phyloP scores from a whole-genome alignment of 1,140 invertebrate genomes.

The Holcopasites calliopsidis region DNA sequence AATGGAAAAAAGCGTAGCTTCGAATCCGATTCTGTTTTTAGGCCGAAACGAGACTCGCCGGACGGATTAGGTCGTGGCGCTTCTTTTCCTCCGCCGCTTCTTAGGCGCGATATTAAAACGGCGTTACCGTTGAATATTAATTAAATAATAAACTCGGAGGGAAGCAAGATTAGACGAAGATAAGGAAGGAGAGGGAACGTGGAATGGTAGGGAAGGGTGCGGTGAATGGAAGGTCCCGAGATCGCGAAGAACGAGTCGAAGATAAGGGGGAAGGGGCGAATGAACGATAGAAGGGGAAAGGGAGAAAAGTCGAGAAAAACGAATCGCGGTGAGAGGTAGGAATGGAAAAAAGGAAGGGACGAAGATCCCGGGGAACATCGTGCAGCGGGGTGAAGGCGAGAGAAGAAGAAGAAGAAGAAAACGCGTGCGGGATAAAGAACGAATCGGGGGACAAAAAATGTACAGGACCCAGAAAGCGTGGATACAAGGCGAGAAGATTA shows the following conservation, averaged over 20 bases:
- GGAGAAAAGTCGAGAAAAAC: not conserved
- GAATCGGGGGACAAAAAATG: slow-evolving; percentile 9
- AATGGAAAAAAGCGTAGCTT: not conserved
- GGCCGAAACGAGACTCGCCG: no score
- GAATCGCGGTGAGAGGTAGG: not conserved
- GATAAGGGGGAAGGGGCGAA: not conserved
- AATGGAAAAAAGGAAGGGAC: not conserved
- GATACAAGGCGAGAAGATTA: slow-evolving; percentile 19
- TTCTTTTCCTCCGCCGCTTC: no score
- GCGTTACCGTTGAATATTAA: no score
- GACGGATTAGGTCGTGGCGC: no score
- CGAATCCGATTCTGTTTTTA: no score
- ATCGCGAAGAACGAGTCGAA: not conserved
- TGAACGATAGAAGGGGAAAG: not conserved
- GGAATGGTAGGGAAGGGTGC: not conserved
- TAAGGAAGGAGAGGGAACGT: not conserved
- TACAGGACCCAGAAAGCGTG: slow-evolving; percentile 9
- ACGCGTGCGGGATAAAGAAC: not conserved
- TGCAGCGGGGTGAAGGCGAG: not conserved
- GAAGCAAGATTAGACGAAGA: not conserved
- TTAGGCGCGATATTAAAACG: no score
- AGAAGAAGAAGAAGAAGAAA: not conserved
- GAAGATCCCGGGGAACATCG: not conserved
- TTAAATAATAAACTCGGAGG: no score
- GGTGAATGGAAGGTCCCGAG: no score